Evolutionary conservation across 2,797 vertebrate genomes (phyloP).

Genomic region (Syndactyla subalaris): DNA sequence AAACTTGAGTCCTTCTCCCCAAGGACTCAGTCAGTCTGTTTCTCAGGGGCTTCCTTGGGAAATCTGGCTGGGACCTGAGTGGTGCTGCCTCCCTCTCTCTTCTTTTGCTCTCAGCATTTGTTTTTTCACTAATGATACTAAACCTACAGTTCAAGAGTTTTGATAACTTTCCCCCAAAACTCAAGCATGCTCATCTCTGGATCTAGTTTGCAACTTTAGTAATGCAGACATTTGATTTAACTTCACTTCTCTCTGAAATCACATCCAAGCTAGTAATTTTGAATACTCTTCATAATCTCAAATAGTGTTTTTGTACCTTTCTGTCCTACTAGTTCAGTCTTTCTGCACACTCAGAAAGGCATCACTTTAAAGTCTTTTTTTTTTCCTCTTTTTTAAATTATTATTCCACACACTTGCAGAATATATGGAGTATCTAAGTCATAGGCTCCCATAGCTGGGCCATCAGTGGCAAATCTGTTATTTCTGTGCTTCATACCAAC

Average conservation of each 20-base stretch:
- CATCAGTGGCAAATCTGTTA: background rate
- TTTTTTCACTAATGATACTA: background rate
- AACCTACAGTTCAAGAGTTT: background rate
- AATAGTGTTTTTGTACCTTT: background rate
- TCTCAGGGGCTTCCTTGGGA: background rate
- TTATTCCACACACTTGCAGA: background rate
- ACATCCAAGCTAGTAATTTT: background rate
- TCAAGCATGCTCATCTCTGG: background rate
- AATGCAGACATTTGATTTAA: background rate
- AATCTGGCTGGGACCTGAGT: background rate
- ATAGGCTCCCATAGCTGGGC: rapidly evolving
- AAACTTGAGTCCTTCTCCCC: background rate
- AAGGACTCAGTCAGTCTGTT: background rate
- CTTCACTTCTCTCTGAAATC: background rate
- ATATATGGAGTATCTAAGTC: background rate
- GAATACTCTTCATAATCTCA: background rate
- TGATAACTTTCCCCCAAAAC: background rate
- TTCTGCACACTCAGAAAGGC: background rate
- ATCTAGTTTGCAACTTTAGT: background rate
- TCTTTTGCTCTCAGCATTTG: background rate
- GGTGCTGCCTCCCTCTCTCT: background rate
- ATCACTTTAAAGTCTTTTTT: background rate
- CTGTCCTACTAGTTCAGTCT: background rate
- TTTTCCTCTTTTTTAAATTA: background rate
- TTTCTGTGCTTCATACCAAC: background rate